Evolutionary conservation across 2,113 vertebrate genomes (phyloP).

Genomic region (Percopsis transmontana): DNA sequence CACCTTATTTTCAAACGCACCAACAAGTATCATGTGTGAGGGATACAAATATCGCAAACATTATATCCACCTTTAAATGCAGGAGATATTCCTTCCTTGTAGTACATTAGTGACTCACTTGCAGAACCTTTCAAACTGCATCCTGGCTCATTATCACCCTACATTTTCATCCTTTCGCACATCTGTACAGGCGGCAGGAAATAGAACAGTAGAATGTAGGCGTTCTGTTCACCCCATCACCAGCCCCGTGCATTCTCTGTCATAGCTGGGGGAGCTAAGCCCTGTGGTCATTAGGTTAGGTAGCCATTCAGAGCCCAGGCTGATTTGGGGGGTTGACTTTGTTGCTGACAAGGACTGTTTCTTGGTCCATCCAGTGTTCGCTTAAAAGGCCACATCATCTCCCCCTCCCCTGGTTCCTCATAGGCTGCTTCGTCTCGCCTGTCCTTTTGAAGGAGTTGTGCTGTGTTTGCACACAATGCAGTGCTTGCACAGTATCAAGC

Average conservation of each 20-base stretch:
- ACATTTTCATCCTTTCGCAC: background rate
- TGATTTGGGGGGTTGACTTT: slow-evolving; percentile 42
- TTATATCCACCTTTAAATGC: background rate
- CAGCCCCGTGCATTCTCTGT: slow-evolving; percentile 13
- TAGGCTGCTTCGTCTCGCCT: slow-evolving; percentile 18
- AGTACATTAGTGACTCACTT: slow-evolving; percentile 25
- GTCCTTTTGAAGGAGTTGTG: slow-evolving; percentile 6
- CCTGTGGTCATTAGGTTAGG: slow-evolving; percentile 20
- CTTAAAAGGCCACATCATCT: slow-evolving; percentile 37
- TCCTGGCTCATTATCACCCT: slow-evolving; percentile 8
- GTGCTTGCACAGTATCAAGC: slow-evolving; percentile 5
- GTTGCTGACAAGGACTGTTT: slow-evolving; percentile 49
- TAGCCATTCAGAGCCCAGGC: slow-evolving; percentile 28
- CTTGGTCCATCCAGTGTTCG: slow-evolving; percentile 24
- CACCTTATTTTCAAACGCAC: no score
- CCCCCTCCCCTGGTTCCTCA: slow-evolving; percentile 13
- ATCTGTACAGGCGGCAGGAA: background rate
- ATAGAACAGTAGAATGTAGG: slow-evolving; percentile 9
- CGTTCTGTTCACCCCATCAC: slow-evolving; percentile 6
- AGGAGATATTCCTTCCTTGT: background rate
- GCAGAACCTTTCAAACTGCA: slow-evolving; percentile 15
- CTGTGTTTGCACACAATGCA: slow-evolving; percentile 18
- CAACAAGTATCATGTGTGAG: no score
- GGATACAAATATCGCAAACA: no score
- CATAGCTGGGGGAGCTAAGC: slow-evolving; percentile 11